A percentile compares a stretch with the other conserved stretches of the same genome.
phyloP scores from a whole-genome alignment of 2,888 invertebrate genomes.

The Siphlonurus alternatus region DNA sequence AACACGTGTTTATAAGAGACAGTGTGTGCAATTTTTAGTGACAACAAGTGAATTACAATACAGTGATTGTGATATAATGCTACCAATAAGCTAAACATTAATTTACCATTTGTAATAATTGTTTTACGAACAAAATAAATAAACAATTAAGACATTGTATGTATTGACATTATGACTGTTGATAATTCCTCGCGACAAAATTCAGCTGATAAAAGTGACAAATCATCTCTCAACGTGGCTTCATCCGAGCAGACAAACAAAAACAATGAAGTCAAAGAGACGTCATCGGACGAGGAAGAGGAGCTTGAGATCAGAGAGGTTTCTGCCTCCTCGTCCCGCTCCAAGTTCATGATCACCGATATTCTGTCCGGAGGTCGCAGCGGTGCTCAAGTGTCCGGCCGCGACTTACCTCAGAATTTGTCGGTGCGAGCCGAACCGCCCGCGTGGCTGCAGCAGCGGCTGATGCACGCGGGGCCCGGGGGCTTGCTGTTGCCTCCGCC shows the following conservation, averaged over 20 bases:
- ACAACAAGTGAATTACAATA: too few relatives aligned
- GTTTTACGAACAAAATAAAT: too few relatives aligned
- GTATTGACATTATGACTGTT: too few relatives aligned
- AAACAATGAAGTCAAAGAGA: background rate
- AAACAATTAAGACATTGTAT: too few relatives aligned
- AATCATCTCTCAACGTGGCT: background rate
- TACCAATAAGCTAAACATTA: too few relatives aligned
- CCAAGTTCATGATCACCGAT: slow-evolving; percentile 75
- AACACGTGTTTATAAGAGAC: too few relatives aligned
- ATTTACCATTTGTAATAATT: too few relatives aligned
- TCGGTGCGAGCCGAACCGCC: slow-evolving; percentile 28
- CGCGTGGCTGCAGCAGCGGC: background rate
- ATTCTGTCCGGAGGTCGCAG: slow-evolving; percentile 48
- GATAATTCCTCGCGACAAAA: background rate
- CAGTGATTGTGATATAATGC: too few relatives aligned
- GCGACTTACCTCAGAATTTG: slow-evolving; percentile 36
- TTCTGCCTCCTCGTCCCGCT: slow-evolving; percentile 29
- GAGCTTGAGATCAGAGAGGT: background rate
- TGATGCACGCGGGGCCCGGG: background rate
- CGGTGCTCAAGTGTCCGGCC: too few relatives aligned
- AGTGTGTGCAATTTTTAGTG: too few relatives aligned
- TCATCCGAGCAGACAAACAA: background rate
- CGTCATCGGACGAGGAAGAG: background rate
- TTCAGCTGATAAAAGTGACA: background rate
- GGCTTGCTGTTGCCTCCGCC: background rate